phyloP scores from a whole-genome alignment of 2,113 vertebrate genomes.

The Mustela nigripes region DNA sequence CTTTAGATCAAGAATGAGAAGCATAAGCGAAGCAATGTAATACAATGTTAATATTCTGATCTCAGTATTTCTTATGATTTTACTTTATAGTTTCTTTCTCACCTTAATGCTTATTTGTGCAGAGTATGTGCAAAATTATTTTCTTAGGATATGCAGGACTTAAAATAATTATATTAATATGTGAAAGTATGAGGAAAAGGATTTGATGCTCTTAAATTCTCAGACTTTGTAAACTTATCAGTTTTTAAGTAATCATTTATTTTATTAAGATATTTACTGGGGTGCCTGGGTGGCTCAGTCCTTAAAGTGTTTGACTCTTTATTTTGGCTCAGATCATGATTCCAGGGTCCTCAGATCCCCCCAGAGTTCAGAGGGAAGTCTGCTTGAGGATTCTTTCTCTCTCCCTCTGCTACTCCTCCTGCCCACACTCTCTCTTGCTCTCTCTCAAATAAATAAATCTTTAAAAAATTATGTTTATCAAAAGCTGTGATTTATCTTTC shows the following conservation, averaged over 20 bases:
- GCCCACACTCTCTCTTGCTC: background rate
- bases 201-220: conserved; percentile 19
- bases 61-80: conserved; percentile 11
- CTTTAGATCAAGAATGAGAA: background rate
- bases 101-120: background rate
- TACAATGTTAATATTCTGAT: conserved; percentile 20
- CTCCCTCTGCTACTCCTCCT: background rate
- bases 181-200: background rate
- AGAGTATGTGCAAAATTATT: background rate
- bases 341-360: background rate
- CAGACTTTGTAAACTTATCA: background rate
- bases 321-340: background rate
- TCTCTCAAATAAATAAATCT: background rate
- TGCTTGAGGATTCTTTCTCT: background rate
- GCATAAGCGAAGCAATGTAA: background rate
- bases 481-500: conserved; percentile 10
- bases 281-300: background rate
- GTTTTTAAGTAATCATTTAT: conserved; percentile 28
- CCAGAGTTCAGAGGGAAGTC: background rate
- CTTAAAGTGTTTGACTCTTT: background rate
- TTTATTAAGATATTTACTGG: background rate
- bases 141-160: background rate
- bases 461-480: background rate
- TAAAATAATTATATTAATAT: conserved; percentile 3
- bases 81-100: conserved; percentile 37